phyloP scores from a whole-genome alignment of 2,888 invertebrate species.

The Polyploca ridens region DNA sequence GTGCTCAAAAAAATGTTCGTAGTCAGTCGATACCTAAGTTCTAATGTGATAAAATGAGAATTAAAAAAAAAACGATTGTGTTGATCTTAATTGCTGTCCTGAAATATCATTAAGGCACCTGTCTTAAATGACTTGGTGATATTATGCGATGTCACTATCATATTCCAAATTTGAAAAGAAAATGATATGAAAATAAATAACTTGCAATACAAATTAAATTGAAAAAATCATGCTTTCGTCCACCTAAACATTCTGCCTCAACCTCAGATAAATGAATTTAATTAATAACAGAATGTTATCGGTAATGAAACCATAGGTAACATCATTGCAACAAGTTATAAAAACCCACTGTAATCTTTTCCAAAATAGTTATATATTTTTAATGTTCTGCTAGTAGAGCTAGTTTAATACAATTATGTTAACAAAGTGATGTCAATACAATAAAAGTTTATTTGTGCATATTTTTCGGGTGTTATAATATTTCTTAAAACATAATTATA shows the following conservation, averaged over 20 bases:
- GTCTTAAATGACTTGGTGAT: slow-evolving; percentile 18
- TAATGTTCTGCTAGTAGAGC: not conserved
- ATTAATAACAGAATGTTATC: too few relatives aligned
- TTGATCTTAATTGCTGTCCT: slow-evolving; percentile 18
- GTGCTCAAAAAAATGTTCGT: slow-evolving; percentile 19
- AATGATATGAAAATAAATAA: too few relatives aligned
- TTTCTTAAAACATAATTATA: slow-evolving; percentile 71
- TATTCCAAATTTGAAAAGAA: not conserved
- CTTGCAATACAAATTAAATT: not conserved
- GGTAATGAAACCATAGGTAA: not conserved
- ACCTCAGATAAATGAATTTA: not conserved
- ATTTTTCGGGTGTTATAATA: slow-evolving; percentile 59
- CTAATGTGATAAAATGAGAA: slow-evolving; percentile 11
- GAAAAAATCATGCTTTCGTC: not conserved
- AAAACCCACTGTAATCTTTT: not conserved
- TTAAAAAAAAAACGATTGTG: not conserved
- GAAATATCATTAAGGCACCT: slow-evolving; percentile 24
- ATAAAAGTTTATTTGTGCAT: slow-evolving; percentile 52
- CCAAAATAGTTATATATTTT: not conserved
- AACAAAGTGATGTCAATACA: not conserved
- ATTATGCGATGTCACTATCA: slow-evolving; percentile 27
- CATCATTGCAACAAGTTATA: not conserved
- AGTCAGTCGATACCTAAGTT: slow-evolving; percentile 13
- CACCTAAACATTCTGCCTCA: not conserved
- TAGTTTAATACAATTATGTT: not conserved